These are phyloP conservation scores for Anastatus disparis DNA, from an alignment of 1,140 invertebrate species.

Conservation along the genomic window DNA sequence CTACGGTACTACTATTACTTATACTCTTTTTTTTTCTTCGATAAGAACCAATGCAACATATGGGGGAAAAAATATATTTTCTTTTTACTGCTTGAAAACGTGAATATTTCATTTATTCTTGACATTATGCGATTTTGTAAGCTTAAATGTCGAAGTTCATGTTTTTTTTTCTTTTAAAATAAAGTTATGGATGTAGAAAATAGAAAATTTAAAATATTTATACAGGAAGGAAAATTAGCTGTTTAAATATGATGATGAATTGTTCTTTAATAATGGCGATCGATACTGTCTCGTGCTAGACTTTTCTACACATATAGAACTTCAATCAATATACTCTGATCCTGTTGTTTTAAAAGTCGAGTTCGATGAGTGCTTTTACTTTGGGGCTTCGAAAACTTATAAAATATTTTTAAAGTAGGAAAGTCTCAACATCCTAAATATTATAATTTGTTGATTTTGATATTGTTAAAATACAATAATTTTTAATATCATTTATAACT, in stretches of 20 bases:
- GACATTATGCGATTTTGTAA: not conserved
- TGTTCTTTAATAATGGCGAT: constrained; percentile 25
- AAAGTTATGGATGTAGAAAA: too few relatives aligned
- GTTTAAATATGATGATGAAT: constrained; percentile 21
- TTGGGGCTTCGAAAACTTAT: too few relatives aligned
- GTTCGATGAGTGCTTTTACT: not conserved
- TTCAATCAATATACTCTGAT: constrained; percentile 2
- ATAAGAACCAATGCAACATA: not conserved
- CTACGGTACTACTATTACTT: too few relatives aligned
- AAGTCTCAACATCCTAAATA: too few relatives aligned
- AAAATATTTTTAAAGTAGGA: too few relatives aligned
- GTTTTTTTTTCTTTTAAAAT: too few relatives aligned
- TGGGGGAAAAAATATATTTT: not conserved
- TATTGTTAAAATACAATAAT: too few relatives aligned
- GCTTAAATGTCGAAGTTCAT: too few relatives aligned
- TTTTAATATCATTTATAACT: too few relatives aligned
- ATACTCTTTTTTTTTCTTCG: not conserved
- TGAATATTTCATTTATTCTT: constrained; percentile 13
- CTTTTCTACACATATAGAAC: not conserved
- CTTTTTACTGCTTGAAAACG: not conserved
- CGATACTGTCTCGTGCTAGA: constrained; percentile 13
- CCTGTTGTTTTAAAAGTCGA: not conserved
- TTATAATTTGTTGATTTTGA: too few relatives aligned
- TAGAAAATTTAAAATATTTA: too few relatives aligned
- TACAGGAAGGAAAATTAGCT: not conserved